These are phyloP conservation scores for Tachysurus vachellii DNA, from an alignment of 2,113 vertebrate genomes.

Conservation along the genomic window DNA sequence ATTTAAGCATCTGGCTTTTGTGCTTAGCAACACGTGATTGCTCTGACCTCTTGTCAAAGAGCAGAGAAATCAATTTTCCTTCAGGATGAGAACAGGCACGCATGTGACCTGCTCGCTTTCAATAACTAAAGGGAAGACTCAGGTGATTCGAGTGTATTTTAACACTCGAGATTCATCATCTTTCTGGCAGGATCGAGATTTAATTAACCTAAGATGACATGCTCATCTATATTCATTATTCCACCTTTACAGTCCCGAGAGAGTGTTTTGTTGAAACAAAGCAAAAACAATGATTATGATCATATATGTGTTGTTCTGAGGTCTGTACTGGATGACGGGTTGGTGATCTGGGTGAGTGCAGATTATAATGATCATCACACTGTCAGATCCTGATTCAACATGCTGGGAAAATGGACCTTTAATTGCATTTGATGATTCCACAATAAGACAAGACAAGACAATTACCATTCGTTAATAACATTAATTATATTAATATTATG, in stretches of 20 bases:
- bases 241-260: neutral
- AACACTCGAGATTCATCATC: constrained; percentile 62
- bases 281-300: constrained; percentile 27
- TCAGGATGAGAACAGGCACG: neutral
- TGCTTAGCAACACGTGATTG: constrained; percentile 19
- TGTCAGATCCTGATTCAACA: constrained; percentile 20
- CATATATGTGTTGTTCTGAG: neutral
- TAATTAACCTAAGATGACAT: constrained; percentile 71
- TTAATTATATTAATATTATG: too few species aligned
- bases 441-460: neutral
- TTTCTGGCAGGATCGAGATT: constrained; percentile 62
- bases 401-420: constrained; percentile 7
- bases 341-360: neutral
- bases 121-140: constrained; percentile 47
- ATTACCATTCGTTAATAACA: neutral
- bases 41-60: constrained; percentile 15
- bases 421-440: constrained; percentile 3
- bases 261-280: constrained; percentile 2
- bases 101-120: constrained; percentile 38
- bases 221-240: constrained; percentile 69
- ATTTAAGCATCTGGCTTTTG: neutral
- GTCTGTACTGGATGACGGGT: neutral
- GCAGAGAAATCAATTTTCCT: constrained; percentile 39
- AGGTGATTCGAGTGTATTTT: constrained; percentile 53
- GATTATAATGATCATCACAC: constrained; percentile 9